Evolutionary conservation across 2,797 vertebrate species (phyloP).

Genomic region (Gymnoscopelus microlampas): DNA sequence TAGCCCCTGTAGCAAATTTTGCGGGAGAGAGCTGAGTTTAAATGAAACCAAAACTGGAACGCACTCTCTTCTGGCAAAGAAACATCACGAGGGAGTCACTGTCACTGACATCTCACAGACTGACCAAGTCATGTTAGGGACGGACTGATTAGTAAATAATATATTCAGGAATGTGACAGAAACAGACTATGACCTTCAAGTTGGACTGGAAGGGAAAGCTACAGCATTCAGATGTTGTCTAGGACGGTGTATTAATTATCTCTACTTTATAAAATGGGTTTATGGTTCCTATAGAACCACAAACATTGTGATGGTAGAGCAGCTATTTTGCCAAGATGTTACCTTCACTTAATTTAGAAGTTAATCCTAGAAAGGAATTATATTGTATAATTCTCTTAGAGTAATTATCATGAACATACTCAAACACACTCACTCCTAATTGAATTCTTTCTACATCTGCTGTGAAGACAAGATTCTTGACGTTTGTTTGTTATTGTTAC

Average conservation of each 20-base stretch:
- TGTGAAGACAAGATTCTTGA: no score
- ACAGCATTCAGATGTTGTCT: neutral
- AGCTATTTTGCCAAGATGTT: no score
- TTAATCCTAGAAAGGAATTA: constrained; percentile 18
- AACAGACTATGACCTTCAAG: constrained; percentile 21
- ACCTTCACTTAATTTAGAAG: constrained; percentile 20
- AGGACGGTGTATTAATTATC: no score
- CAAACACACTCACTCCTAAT: neutral
- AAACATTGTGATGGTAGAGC: no score
- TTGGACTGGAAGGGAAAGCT: neutral
- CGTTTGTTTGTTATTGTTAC: no score
- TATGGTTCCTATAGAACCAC: no score
- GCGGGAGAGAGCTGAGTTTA: no score
- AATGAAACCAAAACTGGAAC: no score
- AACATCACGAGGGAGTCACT: no score
- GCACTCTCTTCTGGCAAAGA: no score
- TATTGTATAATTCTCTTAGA: neutral
- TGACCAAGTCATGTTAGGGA: constrained; percentile 23
- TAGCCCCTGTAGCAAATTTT: no score
- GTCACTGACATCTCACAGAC: neutral
- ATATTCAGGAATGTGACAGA: constrained; percentile 30
- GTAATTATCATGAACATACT: constrained; percentile 3
- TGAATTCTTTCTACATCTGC: neutral
- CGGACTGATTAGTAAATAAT: constrained; percentile 13
- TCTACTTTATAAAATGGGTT: no score